Evolutionary conservation across 2,113 vertebrate genomes (phyloP), one percentile per base, ranked within the genome.

Genomic region (Fulmarus glacialis): DNA sequence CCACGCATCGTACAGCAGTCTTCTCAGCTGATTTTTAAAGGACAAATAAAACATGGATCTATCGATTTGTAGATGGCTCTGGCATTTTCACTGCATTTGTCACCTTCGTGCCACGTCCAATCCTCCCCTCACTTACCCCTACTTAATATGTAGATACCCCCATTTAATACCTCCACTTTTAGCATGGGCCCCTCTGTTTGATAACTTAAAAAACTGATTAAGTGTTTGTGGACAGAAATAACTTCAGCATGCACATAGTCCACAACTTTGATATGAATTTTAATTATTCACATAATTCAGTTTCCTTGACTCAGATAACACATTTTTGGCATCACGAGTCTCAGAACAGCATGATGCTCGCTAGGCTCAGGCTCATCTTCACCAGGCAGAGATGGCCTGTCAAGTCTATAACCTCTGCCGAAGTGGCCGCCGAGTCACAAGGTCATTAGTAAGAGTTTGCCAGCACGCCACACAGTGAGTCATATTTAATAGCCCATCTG

Each of bases 391-490:
- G 87, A 68, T 55, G 84, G 47, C 32, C 88, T 88, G 93, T 96
- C 94, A 94, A 88, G 45, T 22, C 53, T 91, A 27, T 50, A 85
- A 93, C 73, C 93, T 95, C 89, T 87, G 70, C 62, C 2, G 2
- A 82, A 75, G 81, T 6, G 84, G 67, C 68, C 1, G 0, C 22
- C 2, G 4, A 89, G 53, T 95, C 96, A 96, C 95, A 95, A 90
- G 93, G 94, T 96, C 89, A 55, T 95, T 73, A 96, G 47, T 56
- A 73, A 64, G 87, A 94, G 62, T 88, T 95, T 94, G 91, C 83
- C 87, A 91, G 66, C 73, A 91, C 0, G 0, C 74, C 94, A 80
- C 87, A 85, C 84, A 66, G 77, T 75, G 82, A 97, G 91, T 96
- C 84, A 91, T 64, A 45, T 79, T 62, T 96, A 93, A 96, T 94